These are phyloP conservation scores for Coenonympha arcania DNA, from an alignment of 2,888 invertebrate species.

Conservation along the genomic window DNA sequence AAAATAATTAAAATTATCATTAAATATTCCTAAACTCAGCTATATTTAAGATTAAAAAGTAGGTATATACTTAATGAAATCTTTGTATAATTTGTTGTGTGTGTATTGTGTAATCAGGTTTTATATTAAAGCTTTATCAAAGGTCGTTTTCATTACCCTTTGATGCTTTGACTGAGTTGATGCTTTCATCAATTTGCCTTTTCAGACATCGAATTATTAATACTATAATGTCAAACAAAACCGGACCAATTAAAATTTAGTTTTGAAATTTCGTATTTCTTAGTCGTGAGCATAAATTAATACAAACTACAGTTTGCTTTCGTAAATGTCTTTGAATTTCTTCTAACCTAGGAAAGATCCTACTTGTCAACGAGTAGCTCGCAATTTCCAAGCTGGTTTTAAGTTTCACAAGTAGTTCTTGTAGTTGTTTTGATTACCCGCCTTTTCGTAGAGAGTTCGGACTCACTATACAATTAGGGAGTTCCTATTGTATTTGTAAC, in stretches of 20 bases:
- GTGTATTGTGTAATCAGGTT: not conserved
- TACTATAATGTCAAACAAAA: not conserved
- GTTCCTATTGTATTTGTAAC: conserved; percentile 12
- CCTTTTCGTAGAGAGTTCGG: conserved; percentile 4
- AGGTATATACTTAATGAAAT: too few relatives aligned
- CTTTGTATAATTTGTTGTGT: not conserved
- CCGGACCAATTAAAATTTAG: not conserved
- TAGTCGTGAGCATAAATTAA: not conserved
- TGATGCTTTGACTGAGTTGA: not conserved
- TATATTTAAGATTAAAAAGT: too few relatives aligned
- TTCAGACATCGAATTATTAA: not conserved
- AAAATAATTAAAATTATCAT: too few relatives aligned
- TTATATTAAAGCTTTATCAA: not conserved
- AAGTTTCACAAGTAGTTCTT: not conserved
- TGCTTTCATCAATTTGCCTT: not conserved
- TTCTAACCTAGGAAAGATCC: too few relatives aligned
- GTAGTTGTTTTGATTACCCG: not conserved
- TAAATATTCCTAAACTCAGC: too few relatives aligned
- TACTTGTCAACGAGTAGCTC: too few relatives aligned
- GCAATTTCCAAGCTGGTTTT: not conserved
- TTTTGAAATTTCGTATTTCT: not conserved
- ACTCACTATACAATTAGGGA: conserved; percentile 2
- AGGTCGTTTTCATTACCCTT: not conserved
- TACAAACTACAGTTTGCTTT: too few relatives aligned
- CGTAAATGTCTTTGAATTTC: too few relatives aligned